These are phyloP conservation scores for Albula goreensis DNA, from an alignment of 2,113 vertebrate species.

Conservation along the genomic window DNA sequence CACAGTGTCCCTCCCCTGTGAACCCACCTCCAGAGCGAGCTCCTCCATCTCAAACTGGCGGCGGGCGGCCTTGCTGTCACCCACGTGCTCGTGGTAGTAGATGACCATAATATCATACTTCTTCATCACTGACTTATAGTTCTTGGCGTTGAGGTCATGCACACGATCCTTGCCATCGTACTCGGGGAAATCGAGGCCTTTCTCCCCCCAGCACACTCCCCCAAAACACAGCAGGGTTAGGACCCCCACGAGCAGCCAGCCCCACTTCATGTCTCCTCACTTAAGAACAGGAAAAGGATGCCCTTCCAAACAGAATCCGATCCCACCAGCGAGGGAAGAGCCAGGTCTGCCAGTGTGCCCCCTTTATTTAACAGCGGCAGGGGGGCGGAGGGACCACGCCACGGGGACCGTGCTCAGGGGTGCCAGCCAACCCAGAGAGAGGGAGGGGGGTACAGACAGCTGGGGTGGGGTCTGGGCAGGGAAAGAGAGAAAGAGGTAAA, in stretches of 20 bases:
- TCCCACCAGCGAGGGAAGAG: constrained; percentile 72
- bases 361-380: constrained; percentile 65
- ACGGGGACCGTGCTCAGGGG: constrained; percentile 27
- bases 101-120: constrained; percentile 85
- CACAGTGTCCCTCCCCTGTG: too few species aligned
- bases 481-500: not conserved
- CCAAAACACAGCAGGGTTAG: constrained; percentile 54
- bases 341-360: constrained; percentile 67
- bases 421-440: constrained; percentile 18
- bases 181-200: constrained; percentile 80
- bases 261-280: constrained; percentile 71
- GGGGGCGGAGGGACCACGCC: constrained; percentile 62
- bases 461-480: constrained; percentile 22
- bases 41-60: constrained; percentile 86
- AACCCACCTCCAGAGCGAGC: constrained; percentile 83
- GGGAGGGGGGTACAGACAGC: constrained; percentile 40
- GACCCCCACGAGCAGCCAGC: constrained; percentile 69
- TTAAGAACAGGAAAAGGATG: constrained; percentile 23
- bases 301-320: constrained; percentile 30
- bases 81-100: constrained; percentile 83
- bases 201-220: constrained; percentile 63
- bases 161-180: constrained; percentile 87
- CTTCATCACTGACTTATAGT: constrained; percentile 86
- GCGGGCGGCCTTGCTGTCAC: constrained; percentile 78
- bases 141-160: constrained; percentile 78